Evolutionary conservation across 2,797 vertebrate species (phyloP).

Genomic region (Tapera naevia): DNA sequence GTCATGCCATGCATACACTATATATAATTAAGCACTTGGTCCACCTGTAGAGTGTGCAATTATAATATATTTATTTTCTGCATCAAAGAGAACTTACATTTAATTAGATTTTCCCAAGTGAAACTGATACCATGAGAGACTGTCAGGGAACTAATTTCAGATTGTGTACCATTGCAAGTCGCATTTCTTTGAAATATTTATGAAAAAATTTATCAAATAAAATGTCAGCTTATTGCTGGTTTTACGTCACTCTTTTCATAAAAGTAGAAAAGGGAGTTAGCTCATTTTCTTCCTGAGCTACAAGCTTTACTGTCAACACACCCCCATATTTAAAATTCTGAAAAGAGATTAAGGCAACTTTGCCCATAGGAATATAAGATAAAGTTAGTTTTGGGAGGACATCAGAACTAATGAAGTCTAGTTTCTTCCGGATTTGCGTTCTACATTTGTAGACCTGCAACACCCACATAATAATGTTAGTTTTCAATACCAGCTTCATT

Average conservation of each 20-base stretch:
- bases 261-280: not conserved
- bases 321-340: not conserved
- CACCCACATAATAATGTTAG: not conserved
- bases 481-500: not conserved
- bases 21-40: not conserved
- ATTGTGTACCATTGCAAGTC: not conserved
- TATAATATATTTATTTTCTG: slow-evolving; percentile 16
- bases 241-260: not conserved
- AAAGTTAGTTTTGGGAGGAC: not conserved
- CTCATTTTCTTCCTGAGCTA: not conserved
- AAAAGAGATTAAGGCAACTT: not conserved
- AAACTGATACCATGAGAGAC: slow-evolving; percentile 9
- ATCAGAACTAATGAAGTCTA: not conserved
- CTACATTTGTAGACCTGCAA: not conserved
- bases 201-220: not conserved
- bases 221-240: not conserved
- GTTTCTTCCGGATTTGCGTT: not conserved
- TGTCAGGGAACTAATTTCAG: slow-evolving; percentile 35
- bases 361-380: not conserved
- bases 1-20: not conserved
- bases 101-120: slow-evolving; percentile 57
- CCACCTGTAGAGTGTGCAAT: not conserved
- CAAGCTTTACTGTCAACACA: not conserved
- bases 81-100: slow-evolving; percentile 37
- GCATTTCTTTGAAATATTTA: slow-evolving; percentile 29